A percentile compares a stretch with the other conserved stretches of the same genome.
These are phyloP conservation scores for Drosophila rubida DNA, from an alignment of 2,888 invertebrate species.

Conservation along the genomic window DNA sequence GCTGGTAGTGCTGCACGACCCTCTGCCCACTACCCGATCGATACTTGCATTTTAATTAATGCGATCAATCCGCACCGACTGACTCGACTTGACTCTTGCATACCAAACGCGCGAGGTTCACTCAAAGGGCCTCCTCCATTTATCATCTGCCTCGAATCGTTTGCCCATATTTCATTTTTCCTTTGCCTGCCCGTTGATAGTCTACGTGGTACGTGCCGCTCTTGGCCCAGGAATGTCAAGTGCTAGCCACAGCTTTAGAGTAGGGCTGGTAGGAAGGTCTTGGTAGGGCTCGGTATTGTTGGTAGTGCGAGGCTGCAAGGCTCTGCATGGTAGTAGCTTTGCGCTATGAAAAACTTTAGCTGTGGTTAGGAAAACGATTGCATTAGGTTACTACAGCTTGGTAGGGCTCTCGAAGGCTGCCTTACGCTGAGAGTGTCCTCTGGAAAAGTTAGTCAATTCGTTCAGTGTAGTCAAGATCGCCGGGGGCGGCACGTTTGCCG, in stretches of 20 bases:
- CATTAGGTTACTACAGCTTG: too few species aligned
- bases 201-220: conserved; percentile 21
- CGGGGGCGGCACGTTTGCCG: conserved; percentile 21
- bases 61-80: conserved; percentile 29
- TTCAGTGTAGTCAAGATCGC: not conserved
- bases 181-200: not conserved
- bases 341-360: too few species aligned
- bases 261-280: too few species aligned
- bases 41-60: conserved; percentile 55
- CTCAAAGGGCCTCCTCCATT: conserved; percentile 1
- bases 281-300: too few species aligned
- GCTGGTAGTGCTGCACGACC: too few species aligned
- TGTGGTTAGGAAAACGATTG: too few species aligned
- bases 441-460: too few species aligned
- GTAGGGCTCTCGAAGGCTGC: too few species aligned
- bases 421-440: too few species aligned
- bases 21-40: conserved; percentile 3
- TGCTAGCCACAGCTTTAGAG: not conserved
- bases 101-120: not conserved
- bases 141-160: not conserved
- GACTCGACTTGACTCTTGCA: conserved; percentile 14
- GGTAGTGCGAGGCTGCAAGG: too few species aligned
- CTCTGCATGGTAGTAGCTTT: too few species aligned
- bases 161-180: conserved; percentile 5
- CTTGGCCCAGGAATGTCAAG: not conserved